Evolutionary conservation across 2,888 invertebrate genomes (phyloP), one percentile per base, ranked within the genome.

Genomic region (Mesoligia furuncula): DNA sequence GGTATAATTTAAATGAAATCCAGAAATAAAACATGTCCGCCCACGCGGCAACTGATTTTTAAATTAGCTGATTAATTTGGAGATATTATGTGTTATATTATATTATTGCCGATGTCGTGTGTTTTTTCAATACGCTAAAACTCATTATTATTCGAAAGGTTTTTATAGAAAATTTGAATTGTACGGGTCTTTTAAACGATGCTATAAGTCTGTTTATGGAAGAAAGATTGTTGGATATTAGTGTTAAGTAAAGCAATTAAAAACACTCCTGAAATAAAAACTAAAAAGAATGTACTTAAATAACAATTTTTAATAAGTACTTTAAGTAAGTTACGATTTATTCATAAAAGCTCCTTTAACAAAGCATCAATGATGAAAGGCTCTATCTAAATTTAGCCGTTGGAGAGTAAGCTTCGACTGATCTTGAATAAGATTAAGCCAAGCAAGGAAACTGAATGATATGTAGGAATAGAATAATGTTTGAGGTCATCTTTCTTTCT

Each of bases 31-130:
- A 85, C 84, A 77, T 73, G 85, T 83, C 88, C 85, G 72, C 88
- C 90, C 84, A 89, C 90, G 39, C 68, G 13, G 8, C 65, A 61
- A 73, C 27, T 61, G 54, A 80, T 85, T 84, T 87, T 81, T 82
- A 84, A 85, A 88, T 88, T 80, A 79, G 77, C 79, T 80, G 77
- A 80, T 85, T 88, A 81, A 79, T 85, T 80, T 72, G 48, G 59
- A 75, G 79, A 80, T 83, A 76, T 81, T 81, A 76, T 77, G 27
- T 31, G 67, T 77, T 84, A 85, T 88, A 42, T 42, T 88, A 42
- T 42, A 42, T 88, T 88, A 87, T 85, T 65, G n/a, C 73, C 48
- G 24, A 84, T 65, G n/a, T 72, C 48, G 24, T 83, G 72, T 51
- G 17, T 85, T 81, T 80, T 85, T 85, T 85, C 69, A 81, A 75